Conservation (phyloP, 2,113 vertebrate genomes). For the Montifringilla adamsi region DNA sequence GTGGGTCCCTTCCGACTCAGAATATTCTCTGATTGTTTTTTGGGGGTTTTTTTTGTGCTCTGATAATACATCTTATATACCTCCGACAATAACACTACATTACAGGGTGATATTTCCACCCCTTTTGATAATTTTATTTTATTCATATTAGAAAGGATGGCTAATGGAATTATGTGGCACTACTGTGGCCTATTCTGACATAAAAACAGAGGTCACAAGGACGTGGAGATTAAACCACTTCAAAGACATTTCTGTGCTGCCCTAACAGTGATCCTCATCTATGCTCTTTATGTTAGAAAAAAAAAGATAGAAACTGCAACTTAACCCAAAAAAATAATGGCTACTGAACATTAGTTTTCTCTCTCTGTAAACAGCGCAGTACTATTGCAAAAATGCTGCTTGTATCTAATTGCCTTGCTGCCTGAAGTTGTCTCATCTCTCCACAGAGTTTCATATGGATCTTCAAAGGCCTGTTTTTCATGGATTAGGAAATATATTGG, state of each 20-base stretch:
- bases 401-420: not conserved
- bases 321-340: not conserved
- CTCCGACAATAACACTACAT: not conserved
- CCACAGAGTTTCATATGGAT: not conserved
- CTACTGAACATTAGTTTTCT: not conserved
- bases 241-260: not conserved
- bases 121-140: not conserved
- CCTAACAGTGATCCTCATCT: not conserved
- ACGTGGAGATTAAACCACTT: not conserved
- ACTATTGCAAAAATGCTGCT: not conserved
- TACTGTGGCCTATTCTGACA: not conserved
- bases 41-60: not conserved
- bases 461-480: not conserved
- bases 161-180: not conserved
- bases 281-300: not conserved
- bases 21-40: not conserved
- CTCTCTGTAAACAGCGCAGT: not conserved
- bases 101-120: not conserved
- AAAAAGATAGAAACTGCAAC: not conserved
- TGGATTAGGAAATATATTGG: not conserved
- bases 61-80: not conserved
- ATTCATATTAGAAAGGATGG: not conserved
- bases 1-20: not conserved
- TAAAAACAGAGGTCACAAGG: not conserved
- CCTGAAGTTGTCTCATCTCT: not conserved